Evolutionary conservation across 2,888 invertebrate species (phyloP).

Genomic region (Podotricha telesiphe): DNA sequence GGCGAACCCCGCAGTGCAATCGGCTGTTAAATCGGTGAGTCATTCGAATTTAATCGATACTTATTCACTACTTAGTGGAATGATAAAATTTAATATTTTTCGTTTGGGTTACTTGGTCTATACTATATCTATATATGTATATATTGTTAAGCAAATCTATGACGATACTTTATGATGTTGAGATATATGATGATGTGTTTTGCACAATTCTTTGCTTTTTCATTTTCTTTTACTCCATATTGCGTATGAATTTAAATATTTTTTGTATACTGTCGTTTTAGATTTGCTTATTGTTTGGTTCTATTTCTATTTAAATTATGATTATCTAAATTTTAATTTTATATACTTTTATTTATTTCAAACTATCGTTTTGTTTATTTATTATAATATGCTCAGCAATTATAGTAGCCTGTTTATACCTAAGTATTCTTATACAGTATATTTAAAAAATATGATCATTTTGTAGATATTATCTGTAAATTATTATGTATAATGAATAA

Average conservation of each 20-base stretch:
- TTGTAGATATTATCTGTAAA: neutral
- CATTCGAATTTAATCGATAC: constrained; percentile 42
- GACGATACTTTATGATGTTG: neutral
- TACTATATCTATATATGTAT: neutral
- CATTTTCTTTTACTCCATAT: too few relatives aligned
- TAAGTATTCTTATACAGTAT: too few relatives aligned
- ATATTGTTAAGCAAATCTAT: constrained; percentile 1
- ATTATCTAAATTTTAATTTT: neutral
- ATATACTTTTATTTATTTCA: neutral
- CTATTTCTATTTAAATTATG: neutral
- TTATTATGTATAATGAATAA: too few relatives aligned
- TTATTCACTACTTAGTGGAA: constrained; percentile 57
- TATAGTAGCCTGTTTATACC: neutral
- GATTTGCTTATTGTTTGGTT: constrained; percentile 4
- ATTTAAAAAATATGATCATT: neutral
- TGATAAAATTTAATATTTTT: constrained; percentile 39
- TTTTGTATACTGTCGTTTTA: neutral
- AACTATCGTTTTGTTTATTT: neutral
- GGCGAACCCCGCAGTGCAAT: constrained; percentile 97
- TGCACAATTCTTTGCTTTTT: too few relatives aligned
- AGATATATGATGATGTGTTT: too few relatives aligned
- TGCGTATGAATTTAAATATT: neutral
- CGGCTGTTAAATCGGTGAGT: constrained; percentile 97
- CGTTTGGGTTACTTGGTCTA: neutral
- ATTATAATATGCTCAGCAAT: neutral